Conservation (phyloP, 2,113 vertebrate genomes). For the Nansenia antarctica region DNA sequence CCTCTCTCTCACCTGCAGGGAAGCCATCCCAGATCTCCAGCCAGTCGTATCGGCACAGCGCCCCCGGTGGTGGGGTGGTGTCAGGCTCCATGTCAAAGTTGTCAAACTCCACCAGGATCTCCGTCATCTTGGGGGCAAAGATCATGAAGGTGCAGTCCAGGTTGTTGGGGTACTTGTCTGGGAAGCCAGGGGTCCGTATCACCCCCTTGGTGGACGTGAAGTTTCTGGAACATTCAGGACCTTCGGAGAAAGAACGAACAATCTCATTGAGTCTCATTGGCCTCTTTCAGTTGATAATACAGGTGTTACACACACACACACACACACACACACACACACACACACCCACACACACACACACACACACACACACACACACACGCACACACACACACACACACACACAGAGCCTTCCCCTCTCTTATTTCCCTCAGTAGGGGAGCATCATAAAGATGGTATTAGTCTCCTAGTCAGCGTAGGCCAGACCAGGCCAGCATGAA, state of each 20-base stretch:
- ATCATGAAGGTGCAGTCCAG: conserved; percentile 98
- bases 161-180: conserved; percentile 96
- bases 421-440: conserved; percentile 19
- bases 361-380: background rate
- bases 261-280: too few relatives aligned
- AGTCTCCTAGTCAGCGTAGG: conserved; percentile 36
- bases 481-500: background rate
- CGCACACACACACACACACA: conserved; percentile 8
- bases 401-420: conserved; percentile 15
- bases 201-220: conserved; percentile 87
- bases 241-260: conserved; percentile 63
- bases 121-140: conserved; percentile 95
- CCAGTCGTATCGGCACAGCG: conserved; percentile 92
- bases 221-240: conserved; percentile 95
- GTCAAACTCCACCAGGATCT: conserved; percentile 96
- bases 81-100: conserved; percentile 96
- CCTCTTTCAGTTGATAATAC: too few relatives aligned
- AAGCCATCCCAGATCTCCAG: conserved; percentile 98
- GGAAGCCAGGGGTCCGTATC: conserved; percentile 95
- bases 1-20: conserved; percentile 84
- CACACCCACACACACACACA: conserved; percentile 4
- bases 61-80: conserved; percentile 85
- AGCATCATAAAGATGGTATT: conserved; percentile 33
- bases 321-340: background rate
- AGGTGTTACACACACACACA: conserved; percentile 3